Base-by-base conservation (phyloP, 2,888 invertebrate genomes). In the Drosophila sordidula region DNA sequence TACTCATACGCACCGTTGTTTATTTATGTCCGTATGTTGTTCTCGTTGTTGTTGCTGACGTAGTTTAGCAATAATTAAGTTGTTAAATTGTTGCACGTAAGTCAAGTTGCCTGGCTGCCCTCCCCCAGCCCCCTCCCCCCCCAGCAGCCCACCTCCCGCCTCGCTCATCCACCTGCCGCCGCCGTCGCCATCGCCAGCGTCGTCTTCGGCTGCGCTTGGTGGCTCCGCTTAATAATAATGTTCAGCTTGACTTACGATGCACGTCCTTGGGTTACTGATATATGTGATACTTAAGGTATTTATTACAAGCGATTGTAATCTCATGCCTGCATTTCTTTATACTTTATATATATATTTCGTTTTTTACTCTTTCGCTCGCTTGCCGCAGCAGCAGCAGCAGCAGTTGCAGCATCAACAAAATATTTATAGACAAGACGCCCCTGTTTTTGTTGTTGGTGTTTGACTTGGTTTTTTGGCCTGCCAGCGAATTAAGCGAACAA, bases 61-160 rank as follows among this genome's bases (percentile, higher is more conserved):
- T 82, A 90, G 89, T 90, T 90, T 90, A 90, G 90, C 87, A 90
- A 89, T 90, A 90, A 90, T 90, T 90, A 90, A 90, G 90, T 90
- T 90, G 90, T 90, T 89, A 90, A 90, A 89, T 88, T 90, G 87
- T 81, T 75, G 87, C 89, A 87, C 88, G 90, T 90, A 88, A 88
- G 89, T 89, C 85, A 89, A 84, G 87, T 71, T 74, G 70, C 72
- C 57, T 61, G 52, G 42, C 36, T 39, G 18, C 18, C 18, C 18
- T 18, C 18, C 18, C 44, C 18, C 12, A 22, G 18, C 22, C 39
- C 16, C 29, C 18, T 18, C 41, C 34, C 51, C 6, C 45, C 18
- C 18, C 18, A n/a, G n/a, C n/a, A n/a, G n/a, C n/a, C n/a, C n/a
- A n/a, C n/a, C n/a, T n/a, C 29, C 29, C 14, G 32, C 26, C 34